A percentile compares a stretch with the other conserved stretches of the same genome.
Conservation (phyloP, 2,113 vertebrate species). For the Varanus komodoensis region DNA sequence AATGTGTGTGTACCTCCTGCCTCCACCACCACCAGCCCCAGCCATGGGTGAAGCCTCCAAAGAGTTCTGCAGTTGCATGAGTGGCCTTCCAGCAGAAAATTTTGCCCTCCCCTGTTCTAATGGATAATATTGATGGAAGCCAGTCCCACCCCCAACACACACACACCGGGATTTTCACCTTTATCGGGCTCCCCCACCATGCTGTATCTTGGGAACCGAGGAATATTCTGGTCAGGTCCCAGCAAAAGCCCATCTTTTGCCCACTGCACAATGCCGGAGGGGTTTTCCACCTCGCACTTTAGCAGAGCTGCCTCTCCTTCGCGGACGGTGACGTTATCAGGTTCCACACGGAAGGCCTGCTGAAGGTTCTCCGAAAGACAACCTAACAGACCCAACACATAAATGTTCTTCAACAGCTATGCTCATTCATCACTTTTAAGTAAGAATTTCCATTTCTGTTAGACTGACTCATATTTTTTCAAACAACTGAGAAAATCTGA, state of each 20-base stretch:
- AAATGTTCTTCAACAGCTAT: neutral
- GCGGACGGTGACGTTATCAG: constrained; percentile 76
- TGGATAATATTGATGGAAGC: neutral
- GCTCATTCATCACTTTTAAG: neutral
- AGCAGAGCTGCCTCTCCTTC: constrained; percentile 76
- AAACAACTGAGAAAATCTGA: neutral
- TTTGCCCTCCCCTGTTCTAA: neutral
- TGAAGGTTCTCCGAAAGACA: constrained; percentile 4
- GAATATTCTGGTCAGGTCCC: constrained; percentile 79
- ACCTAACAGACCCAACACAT: neutral
- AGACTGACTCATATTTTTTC: neutral
- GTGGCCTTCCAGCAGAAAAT: too few relatives aligned
- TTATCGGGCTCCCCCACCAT: constrained; percentile 78
- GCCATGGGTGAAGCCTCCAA: too few relatives aligned
- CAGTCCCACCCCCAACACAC: neutral
- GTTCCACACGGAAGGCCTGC: constrained; percentile 81
- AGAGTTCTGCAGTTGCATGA: too few relatives aligned
- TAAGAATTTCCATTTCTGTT: neutral
- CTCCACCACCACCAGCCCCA: too few relatives aligned
- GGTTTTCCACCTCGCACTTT: constrained; percentile 81
- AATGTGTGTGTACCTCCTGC: too few relatives aligned
- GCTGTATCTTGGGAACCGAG: constrained; percentile 82
- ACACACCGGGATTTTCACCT: constrained; percentile 62
- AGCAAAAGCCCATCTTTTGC: constrained; percentile 83
- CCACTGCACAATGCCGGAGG: constrained; percentile 83